Conservation (phyloP, 2,797 vertebrate species). For the Rhinichthys osculus region DNA sequence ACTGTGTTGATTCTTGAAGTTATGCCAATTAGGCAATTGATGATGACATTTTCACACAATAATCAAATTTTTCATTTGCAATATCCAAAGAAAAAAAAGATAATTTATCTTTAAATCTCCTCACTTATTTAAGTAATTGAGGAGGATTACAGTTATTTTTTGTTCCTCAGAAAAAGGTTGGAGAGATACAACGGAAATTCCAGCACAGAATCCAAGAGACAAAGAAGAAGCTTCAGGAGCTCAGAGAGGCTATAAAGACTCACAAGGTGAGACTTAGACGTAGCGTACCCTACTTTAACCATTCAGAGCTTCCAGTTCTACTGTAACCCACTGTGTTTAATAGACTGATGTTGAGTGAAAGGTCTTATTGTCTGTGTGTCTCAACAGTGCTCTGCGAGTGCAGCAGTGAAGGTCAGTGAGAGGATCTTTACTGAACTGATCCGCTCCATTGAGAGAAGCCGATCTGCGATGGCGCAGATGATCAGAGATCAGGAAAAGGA, state of each 20-base stretch:
- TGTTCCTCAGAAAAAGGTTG: not conserved
- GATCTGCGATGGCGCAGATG: not conserved
- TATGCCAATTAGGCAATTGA: not conserved
- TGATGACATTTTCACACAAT: not conserved
- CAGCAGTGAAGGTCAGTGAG: not conserved
- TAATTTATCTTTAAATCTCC: too few relatives aligned
- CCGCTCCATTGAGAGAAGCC: not conserved
- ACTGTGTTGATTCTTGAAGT: not conserved
- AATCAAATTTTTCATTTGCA: not conserved
- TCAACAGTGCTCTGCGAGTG: not conserved
- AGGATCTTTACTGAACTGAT: not conserved
- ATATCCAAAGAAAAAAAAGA: too few relatives aligned
- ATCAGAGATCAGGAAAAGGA: conserved; percentile 10
- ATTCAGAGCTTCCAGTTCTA: not conserved
- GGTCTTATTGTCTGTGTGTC: not conserved
- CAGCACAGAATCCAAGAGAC: not conserved
- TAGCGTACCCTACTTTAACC: not conserved
- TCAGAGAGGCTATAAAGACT: not conserved
- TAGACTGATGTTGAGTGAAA: not conserved
- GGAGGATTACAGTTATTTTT: not conserved
- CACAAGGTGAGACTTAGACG: not conserved
- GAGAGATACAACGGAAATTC: not conserved
- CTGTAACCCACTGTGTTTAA: not conserved
- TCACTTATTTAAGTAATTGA: too few relatives aligned
- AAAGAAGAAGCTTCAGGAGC: not conserved